These are phyloP conservation scores for Ectobius pallidus DNA, from an alignment of 2,888 invertebrate genomes.

Conservation along the genomic window DNA sequence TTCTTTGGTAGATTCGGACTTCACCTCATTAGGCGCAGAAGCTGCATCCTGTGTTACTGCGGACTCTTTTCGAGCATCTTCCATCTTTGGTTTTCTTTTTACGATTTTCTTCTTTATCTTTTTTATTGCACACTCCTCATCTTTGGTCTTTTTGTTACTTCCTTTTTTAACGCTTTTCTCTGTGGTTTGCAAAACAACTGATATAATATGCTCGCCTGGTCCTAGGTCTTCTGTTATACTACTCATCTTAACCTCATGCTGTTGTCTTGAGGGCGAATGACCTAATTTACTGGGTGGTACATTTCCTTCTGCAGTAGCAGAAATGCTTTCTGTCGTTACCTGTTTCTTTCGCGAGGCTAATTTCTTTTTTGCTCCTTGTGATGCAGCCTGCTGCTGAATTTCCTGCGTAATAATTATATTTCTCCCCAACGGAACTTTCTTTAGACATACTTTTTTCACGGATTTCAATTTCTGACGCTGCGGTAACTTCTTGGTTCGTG, in stretches of 20 bases:
- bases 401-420: background rate
- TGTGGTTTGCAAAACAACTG: background rate
- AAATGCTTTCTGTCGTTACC: conserved; percentile 45
- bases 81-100: conserved; percentile 51
- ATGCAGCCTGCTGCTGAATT: background rate
- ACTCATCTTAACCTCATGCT: background rate
- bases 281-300: conserved; percentile 37
- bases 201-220: background rate
- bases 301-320: background rate
- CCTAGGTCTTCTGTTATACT: background rate
- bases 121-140: conserved; percentile 50
- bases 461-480: background rate
- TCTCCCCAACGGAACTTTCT: background rate
- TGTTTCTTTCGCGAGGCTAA: conserved; percentile 45
- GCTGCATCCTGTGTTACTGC: conserved; percentile 46
- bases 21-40: background rate
- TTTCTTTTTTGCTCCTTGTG: conserved; percentile 50
- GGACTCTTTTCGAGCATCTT: conserved; percentile 47
- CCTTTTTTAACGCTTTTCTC: background rate
- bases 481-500: conserved; percentile 4
- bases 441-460: background rate
- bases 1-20: conserved; percentile 17
- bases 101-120: conserved; percentile 51
- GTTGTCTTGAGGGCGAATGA: background rate
- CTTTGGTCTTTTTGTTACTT: conserved; percentile 36